These are phyloP conservation scores for Biston betularia DNA, from an alignment of 2,888 invertebrate genomes.

Conservation along the genomic window DNA sequence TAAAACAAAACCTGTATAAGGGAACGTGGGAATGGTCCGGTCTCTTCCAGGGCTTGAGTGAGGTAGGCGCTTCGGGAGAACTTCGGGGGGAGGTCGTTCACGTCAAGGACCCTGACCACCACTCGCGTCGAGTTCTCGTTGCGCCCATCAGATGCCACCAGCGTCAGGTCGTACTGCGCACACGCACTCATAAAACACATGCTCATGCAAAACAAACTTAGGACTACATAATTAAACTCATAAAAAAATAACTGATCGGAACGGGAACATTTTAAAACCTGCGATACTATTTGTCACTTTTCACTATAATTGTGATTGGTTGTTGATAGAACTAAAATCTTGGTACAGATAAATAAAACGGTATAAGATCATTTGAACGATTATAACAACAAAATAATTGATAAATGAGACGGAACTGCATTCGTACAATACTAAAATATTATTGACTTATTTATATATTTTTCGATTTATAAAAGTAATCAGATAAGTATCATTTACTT, in stretches of 20 bases:
- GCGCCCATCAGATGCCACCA: conserved; percentile 95
- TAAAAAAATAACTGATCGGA: neutral
- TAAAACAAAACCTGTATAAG: conserved; percentile 89
- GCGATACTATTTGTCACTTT: too few relatives aligned
- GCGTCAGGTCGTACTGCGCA: conserved; percentile 93
- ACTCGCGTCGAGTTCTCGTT: conserved; percentile 95
- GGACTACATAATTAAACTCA: conserved; percentile 16
- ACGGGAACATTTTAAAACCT: too few relatives aligned
- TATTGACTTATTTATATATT: too few relatives aligned
- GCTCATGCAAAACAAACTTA: conserved; percentile 71
- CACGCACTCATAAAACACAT: conserved; percentile 76
- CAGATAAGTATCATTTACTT: neutral
- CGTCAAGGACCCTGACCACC: conserved; percentile 93
- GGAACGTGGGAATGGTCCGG: conserved; percentile 89
- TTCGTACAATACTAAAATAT: too few relatives aligned
- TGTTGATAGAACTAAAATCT: too few relatives aligned
- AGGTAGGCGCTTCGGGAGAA: conserved; percentile 91
- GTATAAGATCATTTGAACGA: too few relatives aligned
- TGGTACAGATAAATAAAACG: too few relatives aligned
- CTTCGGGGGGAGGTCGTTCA: conserved; percentile 95
- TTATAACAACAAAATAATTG: too few relatives aligned
- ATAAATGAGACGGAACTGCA: too few relatives aligned
- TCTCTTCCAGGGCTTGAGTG: conserved; percentile 91
- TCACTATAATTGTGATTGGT: too few relatives aligned
- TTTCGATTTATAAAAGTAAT: too few relatives aligned